Evolutionary conservation across 2,113 vertebrate genomes (phyloP), one percentile per base, ranked within the genome.

Genomic region (Leptobrachium leishanense): DNA sequence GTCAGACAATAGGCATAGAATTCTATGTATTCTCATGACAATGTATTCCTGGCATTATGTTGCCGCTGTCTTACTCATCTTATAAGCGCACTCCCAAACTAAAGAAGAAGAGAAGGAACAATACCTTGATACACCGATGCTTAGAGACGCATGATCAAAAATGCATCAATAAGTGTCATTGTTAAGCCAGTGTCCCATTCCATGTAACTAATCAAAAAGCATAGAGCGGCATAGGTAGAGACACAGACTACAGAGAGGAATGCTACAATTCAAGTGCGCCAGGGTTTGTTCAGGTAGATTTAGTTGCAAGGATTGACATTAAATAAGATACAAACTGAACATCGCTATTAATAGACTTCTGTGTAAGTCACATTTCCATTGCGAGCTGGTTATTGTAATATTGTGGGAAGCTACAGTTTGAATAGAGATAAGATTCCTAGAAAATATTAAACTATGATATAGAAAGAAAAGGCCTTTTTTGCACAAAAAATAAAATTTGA

Each of bases 271-370:
- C 75, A 76, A 41, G 31, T 77, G 55, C 57, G 8, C 57, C 7
- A 68, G 42, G 46, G 41, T 2, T 62, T 50, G n/a, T 8, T 62
- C 20, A 59, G 12, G 46, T 77, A 40, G 59, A 40, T 71, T 77
- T 72, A 40, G 43, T 9, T 50, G 15, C 43, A 57, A 64, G 20
- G 55, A 50, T 69, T 63, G 59, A 57, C 43, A 78, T 53, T 63
- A 67, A 43, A 73, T 66, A 66, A 66, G 69, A 55, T 43, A 66
- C 40, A 67, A 67, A 54, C 13, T 72, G 57, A 57, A 10, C 50
- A 7, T 44, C 15, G 62, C 46, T 72, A 79, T 79, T 79, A 72
- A 66, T 79, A 79, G 62, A 55, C 11, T 46, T 62, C 20, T 77
- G 57, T 46, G 39, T 20, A 3, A 5, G 13, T 79, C 69, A 65